phyloP scores from a whole-genome alignment of 2,888 invertebrate species.

The Catocala nupta region DNA sequence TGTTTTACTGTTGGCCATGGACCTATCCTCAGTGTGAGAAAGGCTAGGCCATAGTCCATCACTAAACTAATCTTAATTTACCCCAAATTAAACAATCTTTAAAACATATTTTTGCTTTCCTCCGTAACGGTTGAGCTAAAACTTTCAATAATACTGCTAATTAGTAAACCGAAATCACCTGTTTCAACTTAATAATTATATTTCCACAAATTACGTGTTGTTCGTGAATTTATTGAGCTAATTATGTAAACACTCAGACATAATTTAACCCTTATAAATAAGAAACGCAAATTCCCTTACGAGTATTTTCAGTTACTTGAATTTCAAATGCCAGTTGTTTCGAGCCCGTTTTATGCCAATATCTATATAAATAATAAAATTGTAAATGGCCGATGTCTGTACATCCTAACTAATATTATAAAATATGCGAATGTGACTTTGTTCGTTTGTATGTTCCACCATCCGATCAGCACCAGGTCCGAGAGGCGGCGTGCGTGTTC shows the following conservation, averaged over 20 bases:
- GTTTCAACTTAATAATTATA: slow-evolving; percentile 15
- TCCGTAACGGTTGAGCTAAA: not conserved
- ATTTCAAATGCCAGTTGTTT: slow-evolving; percentile 12
- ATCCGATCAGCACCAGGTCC: no score
- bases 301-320: slow-evolving; percentile 15
- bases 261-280: slow-evolving; percentile 40
- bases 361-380: not conserved
- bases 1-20: no score
- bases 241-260: slow-evolving; percentile 36
- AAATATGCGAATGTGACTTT: no score
- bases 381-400: no score
- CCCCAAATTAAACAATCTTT: no score
- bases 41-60: no score
- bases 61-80: no score
- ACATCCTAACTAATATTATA: no score
- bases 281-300: slow-evolving; percentile 29
- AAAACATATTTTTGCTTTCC: no score
- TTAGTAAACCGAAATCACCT: slow-evolving; percentile 3
- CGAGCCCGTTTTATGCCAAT: not conserved
- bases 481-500: no score
- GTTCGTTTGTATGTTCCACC: no score
- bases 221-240: slow-evolving; percentile 34
- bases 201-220: slow-evolving; percentile 16
- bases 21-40: no score
- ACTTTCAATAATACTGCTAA: slow-evolving; percentile 12